A percentile compares a stretch with the other conserved stretches of the same genome.
These are phyloP conservation scores for Brenthis hecate DNA, from an alignment of 2,888 invertebrate genomes.

Conservation along the genomic window DNA sequence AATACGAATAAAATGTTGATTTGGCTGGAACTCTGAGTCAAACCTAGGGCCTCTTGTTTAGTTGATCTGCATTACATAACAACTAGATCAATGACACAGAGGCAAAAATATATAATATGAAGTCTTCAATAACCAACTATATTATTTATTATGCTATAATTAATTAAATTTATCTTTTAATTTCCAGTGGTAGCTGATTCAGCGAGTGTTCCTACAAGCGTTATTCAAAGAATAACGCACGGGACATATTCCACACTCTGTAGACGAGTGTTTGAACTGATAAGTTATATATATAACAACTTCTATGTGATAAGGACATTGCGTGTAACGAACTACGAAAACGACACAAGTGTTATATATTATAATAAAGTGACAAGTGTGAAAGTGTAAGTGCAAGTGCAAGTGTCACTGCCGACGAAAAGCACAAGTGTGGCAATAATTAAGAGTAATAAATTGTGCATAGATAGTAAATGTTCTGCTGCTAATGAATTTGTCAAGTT, in stretches of 20 bases:
- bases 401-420: conserved; percentile 5
- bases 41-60: too few species aligned
- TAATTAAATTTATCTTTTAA: neutral
- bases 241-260: conserved; percentile 77
- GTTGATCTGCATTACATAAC: too few species aligned
- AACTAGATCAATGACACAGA: too few species aligned
- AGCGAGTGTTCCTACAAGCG: conserved; percentile 78
- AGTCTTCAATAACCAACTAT: too few species aligned
- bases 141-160: neutral
- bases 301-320: conserved; percentile 48
- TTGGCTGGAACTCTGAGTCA: too few species aligned
- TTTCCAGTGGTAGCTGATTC: conserved; percentile 80
- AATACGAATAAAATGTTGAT: too few species aligned
- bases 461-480: neutral
- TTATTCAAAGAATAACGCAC: conserved; percentile 77
- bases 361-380: neutral
- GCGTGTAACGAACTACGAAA: conserved; percentile 33
- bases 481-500: neutral
- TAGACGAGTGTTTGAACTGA: conserved; percentile 48
- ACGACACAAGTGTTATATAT: conserved; percentile 8
- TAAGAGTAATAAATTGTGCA: neutral
- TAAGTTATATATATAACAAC: conserved; percentile 36
- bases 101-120: too few species aligned
- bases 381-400: conserved; percentile 15
- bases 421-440: neutral